Percentiles rank a stretch among this genome's conserved stretches.
These are phyloP conservation scores for Jordanella pulchra DNA, from an alignment of 2,797 vertebrate species.

Conservation along the genomic window DNA sequence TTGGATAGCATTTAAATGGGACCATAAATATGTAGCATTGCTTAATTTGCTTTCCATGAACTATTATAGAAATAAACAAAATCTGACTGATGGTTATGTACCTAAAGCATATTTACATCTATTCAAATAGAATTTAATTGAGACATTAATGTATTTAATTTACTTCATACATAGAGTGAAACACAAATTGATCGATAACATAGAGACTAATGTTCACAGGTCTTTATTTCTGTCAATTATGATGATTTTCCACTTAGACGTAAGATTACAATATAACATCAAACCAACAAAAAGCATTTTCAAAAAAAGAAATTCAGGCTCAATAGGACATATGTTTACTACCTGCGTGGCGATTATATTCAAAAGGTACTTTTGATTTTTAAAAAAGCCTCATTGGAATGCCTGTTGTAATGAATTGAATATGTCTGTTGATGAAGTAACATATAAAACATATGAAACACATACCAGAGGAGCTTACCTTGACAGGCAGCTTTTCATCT, in stretches of 20 bases:
- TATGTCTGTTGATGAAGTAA: background rate
- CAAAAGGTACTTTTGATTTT: background rate
- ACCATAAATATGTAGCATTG: background rate
- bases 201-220: background rate
- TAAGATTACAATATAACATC: background rate
- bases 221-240: background rate
- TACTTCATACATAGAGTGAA: background rate
- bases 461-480: conserved; percentile 7
- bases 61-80: background rate
- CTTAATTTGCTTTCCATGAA: background rate
- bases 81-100: background rate
- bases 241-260: background rate
- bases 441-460: background rate
- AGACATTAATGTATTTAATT: background rate
- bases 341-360: background rate
- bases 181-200: background rate
- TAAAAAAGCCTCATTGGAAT: background rate
- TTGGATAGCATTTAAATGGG: background rate
- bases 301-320: background rate
- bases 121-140: background rate
- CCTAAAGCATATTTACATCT: background rate
- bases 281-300: background rate
- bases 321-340: background rate
- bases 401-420: background rate
- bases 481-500: background rate